Percentiles rank a stretch among this genome's conserved stretches.
Conservation (phyloP, 1,140 invertebrate genomes). For the Holotrichia oblita region DNA sequence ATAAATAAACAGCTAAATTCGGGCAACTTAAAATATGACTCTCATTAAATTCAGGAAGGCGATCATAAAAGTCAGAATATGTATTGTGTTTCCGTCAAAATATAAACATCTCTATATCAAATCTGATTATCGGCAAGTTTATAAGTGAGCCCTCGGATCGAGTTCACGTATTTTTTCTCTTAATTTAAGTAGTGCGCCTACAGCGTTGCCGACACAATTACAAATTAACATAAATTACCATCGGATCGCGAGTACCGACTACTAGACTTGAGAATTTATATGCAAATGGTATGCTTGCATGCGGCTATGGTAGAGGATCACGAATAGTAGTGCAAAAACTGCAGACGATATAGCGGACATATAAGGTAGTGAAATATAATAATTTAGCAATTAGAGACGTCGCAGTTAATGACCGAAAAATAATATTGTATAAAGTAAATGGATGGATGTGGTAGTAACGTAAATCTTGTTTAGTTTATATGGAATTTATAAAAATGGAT, state of each 20-base stretch:
- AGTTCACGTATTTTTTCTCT: constrained; percentile 20
- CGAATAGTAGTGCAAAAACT: background rate
- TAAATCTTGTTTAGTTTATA: constrained; percentile 26
- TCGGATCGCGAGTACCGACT: constrained; percentile 15
- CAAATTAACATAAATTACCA: constrained; percentile 34
- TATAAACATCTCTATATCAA: background rate
- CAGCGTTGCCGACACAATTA: constrained; percentile 25
- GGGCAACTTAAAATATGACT: no score
- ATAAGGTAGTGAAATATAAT: constrained; percentile 23
- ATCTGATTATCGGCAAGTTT: background rate
- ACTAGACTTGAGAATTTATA: constrained; percentile 25
- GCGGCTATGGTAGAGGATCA: background rate
- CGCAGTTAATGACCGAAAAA: constrained; percentile 19
- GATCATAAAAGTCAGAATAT: background rate
- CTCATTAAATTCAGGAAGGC: background rate
- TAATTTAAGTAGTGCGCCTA: background rate
- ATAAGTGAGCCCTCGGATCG: background rate
- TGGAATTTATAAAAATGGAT: constrained; percentile 17
- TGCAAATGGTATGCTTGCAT: constrained; percentile 23
- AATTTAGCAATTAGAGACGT: constrained; percentile 30
- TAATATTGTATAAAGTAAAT: constrained; percentile 16
- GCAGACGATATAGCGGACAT: background rate
- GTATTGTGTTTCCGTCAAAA: background rate
- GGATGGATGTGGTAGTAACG: background rate
- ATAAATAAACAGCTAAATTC: no score